Evolutionary conservation across 2,888 invertebrate species (phyloP).

Genomic region (Pristionchus entomophagus): DNA sequence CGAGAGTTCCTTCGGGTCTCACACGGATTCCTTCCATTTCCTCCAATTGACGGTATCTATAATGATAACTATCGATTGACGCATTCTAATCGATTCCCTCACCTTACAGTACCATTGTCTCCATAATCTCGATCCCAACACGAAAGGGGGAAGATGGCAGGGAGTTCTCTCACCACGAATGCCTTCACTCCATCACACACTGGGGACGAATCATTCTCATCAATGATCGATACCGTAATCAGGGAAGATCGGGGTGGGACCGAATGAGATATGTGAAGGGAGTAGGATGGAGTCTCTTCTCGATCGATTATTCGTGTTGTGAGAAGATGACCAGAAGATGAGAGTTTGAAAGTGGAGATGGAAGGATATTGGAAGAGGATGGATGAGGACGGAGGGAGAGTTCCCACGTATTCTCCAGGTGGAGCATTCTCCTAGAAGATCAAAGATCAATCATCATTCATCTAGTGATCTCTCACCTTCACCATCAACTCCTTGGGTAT

Average conservation of each 20-base stretch:
- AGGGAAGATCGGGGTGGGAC: conserved; percentile 47
- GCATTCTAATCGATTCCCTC: not conserved
- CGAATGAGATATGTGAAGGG: conserved; percentile 34
- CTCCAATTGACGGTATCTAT: conserved; percentile 40
- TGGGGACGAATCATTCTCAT: conserved; percentile 41
- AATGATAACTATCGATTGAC: not conserved
- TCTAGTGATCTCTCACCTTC: not conserved
- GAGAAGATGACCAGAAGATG: not conserved
- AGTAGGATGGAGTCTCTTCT: conserved; percentile 22
- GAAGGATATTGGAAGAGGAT: conserved; percentile 29
- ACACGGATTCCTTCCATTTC: conserved; percentile 26
- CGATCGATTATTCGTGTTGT: conserved; percentile 28
- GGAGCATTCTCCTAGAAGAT: conserved; percentile 20
- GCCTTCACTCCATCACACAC: conserved; percentile 35
- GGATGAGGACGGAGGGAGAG: conserved; percentile 20
- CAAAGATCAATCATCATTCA: not conserved
- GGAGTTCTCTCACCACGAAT: conserved; percentile 38
- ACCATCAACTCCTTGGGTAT: not conserved
- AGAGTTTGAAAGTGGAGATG: not conserved
- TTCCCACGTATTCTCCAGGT: not conserved
- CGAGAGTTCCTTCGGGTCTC: conserved; percentile 40
- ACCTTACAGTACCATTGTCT: conserved; percentile 46
- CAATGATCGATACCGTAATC: conserved; percentile 45
- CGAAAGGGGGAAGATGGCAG: conserved; percentile 39
- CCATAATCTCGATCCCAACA: conserved; percentile 25